These are phyloP conservation scores for Pissodes strobi DNA, from an alignment of 1,140 invertebrate genomes.

Conservation along the genomic window DNA sequence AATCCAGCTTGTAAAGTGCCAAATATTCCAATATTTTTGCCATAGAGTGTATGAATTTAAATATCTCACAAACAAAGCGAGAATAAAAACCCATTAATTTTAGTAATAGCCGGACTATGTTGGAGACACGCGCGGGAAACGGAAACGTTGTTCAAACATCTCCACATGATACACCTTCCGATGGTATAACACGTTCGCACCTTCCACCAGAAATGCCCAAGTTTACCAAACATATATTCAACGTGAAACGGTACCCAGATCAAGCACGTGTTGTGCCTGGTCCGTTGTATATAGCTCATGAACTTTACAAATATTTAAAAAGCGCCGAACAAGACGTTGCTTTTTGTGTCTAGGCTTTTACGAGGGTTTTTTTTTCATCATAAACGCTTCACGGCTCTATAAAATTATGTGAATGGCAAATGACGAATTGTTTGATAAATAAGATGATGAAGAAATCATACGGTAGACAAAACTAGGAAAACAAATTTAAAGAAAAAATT, in stretches of 20 bases:
- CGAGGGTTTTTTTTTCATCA: slow-evolving; percentile 19
- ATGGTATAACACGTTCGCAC: slow-evolving; percentile 31
- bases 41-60: no score
- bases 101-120: no score
- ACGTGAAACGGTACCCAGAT: background rate
- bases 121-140: slow-evolving; percentile 39
- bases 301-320: slow-evolving; percentile 26
- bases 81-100: no score
- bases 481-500: background rate
- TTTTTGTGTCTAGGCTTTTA: slow-evolving; percentile 17
- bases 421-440: background rate
- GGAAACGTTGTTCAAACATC: slow-evolving; percentile 48
- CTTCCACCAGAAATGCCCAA: slow-evolving; percentile 33
- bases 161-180: slow-evolving; percentile 42
- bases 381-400: no score
- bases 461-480: background rate
- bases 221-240: slow-evolving; percentile 19
- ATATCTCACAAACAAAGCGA: no score
- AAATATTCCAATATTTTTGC: no score
- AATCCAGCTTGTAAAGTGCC: no score
- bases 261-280: slow-evolving; percentile 4
- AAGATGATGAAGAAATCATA: slow-evolving; percentile 2
- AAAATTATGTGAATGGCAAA: background rate
- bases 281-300: slow-evolving; percentile 19
- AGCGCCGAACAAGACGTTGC: slow-evolving; percentile 13